Conservation (phyloP, 2,888 invertebrate genomes). For the Ctenicera cuprea region DNA sequence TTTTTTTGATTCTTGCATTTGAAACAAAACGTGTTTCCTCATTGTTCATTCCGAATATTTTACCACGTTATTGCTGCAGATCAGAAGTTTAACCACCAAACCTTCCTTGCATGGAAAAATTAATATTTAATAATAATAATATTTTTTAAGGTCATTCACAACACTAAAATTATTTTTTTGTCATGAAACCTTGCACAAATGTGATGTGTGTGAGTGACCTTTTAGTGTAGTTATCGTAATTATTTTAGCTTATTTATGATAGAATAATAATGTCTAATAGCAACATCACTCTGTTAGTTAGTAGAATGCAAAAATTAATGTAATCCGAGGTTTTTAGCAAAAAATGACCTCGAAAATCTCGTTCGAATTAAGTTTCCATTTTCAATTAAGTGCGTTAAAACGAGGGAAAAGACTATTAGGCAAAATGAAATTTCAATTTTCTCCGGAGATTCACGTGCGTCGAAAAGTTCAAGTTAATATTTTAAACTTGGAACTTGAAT, state of each 20-base stretch:
- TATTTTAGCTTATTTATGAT: too few relatives aligned
- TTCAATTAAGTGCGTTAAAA: constrained; percentile 46
- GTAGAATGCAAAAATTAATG: too few relatives aligned
- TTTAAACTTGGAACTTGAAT: constrained; percentile 58
- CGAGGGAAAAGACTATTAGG: constrained; percentile 43
- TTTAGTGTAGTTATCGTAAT: too few relatives aligned
- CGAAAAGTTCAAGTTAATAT: constrained; percentile 59
- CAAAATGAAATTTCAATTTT: constrained; percentile 58
- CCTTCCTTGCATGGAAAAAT: constrained; percentile 20
- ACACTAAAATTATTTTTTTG: too few relatives aligned
- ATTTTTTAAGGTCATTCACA: not conserved
- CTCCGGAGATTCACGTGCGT: constrained; percentile 52
- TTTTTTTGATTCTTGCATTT: constrained; percentile 42
- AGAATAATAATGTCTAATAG: too few relatives aligned
- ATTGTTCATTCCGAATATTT: not conserved
- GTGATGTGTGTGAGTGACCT: not conserved
- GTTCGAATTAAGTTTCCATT: constrained; percentile 39
- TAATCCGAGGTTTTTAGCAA: not conserved
- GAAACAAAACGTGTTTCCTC: constrained; percentile 14
- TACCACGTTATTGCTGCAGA: not conserved
- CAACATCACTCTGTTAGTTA: too few relatives aligned
- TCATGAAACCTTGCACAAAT: not conserved
- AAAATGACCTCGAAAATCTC: constrained; percentile 12
- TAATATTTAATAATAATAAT: not conserved
- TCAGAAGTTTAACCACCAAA: constrained; percentile 7